phyloP scores from a whole-genome alignment of 2,113 vertebrate species.

The Bos indicus region DNA sequence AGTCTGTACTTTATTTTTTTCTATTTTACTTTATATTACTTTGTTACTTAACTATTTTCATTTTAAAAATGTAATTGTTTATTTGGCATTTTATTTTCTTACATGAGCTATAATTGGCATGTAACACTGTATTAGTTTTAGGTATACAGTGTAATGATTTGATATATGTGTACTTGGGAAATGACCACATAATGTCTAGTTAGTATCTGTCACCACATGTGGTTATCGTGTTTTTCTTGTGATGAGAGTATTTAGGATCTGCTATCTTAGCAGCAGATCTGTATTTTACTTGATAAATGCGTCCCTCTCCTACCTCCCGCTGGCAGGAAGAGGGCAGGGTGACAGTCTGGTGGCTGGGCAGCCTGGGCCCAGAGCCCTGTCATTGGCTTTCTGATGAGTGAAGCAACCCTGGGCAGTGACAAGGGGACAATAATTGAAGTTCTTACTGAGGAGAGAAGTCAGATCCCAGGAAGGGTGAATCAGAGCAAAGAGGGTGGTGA shows the following conservation, averaged over 20 bases:
- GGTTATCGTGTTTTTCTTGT: background rate
- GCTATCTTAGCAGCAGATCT: background rate
- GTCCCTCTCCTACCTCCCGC: accelerated
- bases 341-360: background rate
- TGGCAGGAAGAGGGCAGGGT: background rate
- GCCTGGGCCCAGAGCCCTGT: accelerated
- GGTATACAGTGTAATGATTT: too few relatives aligned
- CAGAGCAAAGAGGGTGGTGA: background rate
- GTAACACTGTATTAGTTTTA: background rate
- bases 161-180: too few relatives aligned
- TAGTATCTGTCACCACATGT: accelerated
- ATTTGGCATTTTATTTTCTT: background rate
- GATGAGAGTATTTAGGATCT: background rate
- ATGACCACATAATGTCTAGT: background rate
- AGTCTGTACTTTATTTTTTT: background rate
- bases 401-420: background rate
- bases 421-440: background rate
- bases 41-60: background rate
- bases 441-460: background rate
- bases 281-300: background rate
- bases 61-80: background rate
- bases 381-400: background rate
- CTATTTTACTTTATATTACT: background rate
- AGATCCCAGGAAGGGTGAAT: background rate
- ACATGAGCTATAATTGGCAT: background rate